Conservation (phyloP, 2,113 vertebrate species). For the Thymallus thymallus region DNA sequence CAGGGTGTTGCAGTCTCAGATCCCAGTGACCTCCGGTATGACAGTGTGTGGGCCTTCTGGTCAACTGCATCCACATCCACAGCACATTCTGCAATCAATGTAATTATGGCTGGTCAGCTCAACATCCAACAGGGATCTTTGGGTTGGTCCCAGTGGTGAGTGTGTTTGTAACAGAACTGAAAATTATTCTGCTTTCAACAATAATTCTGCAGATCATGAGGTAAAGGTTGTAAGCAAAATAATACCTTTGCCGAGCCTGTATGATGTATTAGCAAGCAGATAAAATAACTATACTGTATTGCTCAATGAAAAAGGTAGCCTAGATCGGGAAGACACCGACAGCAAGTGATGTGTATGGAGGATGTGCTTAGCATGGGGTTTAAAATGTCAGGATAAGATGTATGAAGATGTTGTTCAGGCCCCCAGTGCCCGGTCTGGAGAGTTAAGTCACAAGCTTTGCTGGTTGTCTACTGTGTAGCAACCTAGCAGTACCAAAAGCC, state of each 20-base stretch:
- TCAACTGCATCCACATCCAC: not conserved
- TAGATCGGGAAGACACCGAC: not conserved
- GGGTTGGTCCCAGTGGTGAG: not conserved
- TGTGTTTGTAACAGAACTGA: not conserved
- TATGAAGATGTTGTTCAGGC: no score
- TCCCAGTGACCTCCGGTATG: not conserved
- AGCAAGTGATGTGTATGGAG: no score
- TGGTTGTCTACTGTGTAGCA: no score
- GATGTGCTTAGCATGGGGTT: no score
- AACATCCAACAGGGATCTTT: not conserved
- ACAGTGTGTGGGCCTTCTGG: not conserved
- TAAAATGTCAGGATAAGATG: no score
- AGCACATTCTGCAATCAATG: not conserved
- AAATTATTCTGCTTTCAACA: not conserved
- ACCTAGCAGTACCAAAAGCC: no score
- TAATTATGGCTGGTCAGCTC: constrained; percentile 6
- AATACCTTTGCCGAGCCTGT: no score
- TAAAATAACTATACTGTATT: not conserved
- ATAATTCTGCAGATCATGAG: no score
- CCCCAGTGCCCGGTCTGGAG: no score
- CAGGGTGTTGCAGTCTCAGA: constrained; percentile 9
- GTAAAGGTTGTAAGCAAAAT: no score
- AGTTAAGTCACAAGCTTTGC: no score
- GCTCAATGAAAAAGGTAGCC: not conserved
- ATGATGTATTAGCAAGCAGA: no score